A percentile compares a stretch with the other conserved stretches of the same genome.
phyloP scores from a whole-genome alignment of 30 jellyfish, hydroid and myxozoan genomes.

The Sanderia malayensis region DNA sequence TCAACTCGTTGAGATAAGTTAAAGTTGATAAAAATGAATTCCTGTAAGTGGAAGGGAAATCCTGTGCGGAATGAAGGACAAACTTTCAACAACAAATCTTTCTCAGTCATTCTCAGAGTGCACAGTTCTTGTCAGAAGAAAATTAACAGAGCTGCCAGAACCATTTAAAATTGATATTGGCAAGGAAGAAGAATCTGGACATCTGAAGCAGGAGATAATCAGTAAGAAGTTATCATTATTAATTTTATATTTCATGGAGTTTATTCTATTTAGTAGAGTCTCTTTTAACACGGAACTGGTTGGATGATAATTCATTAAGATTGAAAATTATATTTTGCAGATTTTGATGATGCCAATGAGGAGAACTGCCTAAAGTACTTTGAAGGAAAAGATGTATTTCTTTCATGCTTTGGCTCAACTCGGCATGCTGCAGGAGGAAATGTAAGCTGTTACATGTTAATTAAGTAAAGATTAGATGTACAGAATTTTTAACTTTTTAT shows the following conservation, averaged over 20 bases:
- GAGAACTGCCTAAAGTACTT: slow-evolving; percentile 72
- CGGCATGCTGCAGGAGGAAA: slow-evolving; percentile 82
- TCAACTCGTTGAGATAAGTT: no score
- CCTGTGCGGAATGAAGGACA: no score
- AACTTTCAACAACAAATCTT: background rate
- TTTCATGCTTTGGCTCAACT: slow-evolving; percentile 91
- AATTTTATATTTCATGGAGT: background rate
- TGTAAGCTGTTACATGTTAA: no score
- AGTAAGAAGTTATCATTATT: slow-evolving; percentile 41
- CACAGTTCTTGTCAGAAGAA: slow-evolving; percentile 78
- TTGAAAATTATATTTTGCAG: slow-evolving; percentile 18
- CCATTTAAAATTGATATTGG: slow-evolving; percentile 51
- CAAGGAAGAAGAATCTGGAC: slow-evolving; percentile 86
- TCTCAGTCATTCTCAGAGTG: slow-evolving; percentile 65
- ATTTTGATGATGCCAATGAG: slow-evolving; percentile 67
- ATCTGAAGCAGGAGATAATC: slow-evolving; percentile 58
- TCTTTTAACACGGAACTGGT: background rate
- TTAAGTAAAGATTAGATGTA: no score
- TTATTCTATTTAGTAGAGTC: background rate
- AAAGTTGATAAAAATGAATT: no score
- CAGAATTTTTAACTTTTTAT: background rate
- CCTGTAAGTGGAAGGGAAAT: no score
- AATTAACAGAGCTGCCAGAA: slow-evolving; percentile 69
- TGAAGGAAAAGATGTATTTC: slow-evolving; percentile 73
- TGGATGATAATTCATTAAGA: background rate